A percentile compares a stretch with the other conserved stretches of the same genome.
Evolutionary conservation across 2,888 invertebrate genomes (phyloP).

Genomic region (Poecilobothrus nobilitatus): DNA sequence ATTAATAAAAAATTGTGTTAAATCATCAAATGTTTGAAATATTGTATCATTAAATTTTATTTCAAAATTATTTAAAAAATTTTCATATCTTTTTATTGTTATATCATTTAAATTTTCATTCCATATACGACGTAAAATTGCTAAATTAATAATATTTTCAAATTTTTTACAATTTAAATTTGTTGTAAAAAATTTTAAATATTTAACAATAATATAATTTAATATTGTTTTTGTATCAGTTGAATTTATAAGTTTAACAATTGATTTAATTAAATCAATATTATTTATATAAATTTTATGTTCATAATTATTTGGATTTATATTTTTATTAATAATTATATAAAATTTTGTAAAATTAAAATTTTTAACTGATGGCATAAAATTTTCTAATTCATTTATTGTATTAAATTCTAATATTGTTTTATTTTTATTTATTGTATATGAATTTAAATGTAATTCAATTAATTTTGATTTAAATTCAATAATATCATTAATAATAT

Average conservation of each 20-base stretch:
- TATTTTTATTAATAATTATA: neutral
- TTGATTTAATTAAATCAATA: neutral
- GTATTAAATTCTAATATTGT: neutral
- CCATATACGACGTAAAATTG: neutral
- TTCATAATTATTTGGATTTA: neutral
- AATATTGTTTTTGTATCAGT: neutral
- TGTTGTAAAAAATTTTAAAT: neutral
- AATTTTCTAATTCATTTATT: neutral
- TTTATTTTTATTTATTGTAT: neutral
- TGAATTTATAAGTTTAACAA: neutral
- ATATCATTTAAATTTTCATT: neutral
- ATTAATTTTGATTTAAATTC: neutral
- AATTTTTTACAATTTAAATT: slow-evolving; percentile 1
- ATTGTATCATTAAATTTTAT: neutral
- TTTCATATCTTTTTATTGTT: neutral
- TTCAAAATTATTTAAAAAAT: neutral
- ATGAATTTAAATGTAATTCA: neutral
- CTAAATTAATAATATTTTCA: neutral
- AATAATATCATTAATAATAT: neutral
- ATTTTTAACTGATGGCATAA: neutral
- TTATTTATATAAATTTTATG: neutral
- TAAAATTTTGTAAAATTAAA: neutral
- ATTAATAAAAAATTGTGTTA: neutral
- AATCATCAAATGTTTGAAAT: neutral
- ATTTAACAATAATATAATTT: neutral